phyloP scores from a whole-genome alignment of 2,888 invertebrate genomes.

The Drosophila multiciliata region DNA sequence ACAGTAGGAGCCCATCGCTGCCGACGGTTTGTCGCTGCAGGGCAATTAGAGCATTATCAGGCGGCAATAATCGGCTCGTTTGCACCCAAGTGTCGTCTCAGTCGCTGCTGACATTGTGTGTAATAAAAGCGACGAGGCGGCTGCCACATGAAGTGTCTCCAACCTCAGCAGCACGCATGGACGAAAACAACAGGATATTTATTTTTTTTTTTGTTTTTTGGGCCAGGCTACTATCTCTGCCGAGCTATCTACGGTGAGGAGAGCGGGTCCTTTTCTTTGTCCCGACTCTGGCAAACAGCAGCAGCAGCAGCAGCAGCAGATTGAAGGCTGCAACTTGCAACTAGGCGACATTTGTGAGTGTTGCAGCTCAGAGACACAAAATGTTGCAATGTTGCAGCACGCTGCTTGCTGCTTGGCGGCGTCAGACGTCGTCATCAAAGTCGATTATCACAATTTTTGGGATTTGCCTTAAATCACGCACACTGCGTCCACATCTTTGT shows the following conservation, averaged over 20 bases:
- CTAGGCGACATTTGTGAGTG: slow-evolving; percentile 42
- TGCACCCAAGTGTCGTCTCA: slow-evolving; percentile 75
- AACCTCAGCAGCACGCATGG: slow-evolving; percentile 8
- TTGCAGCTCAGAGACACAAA: slow-evolving; percentile 28
- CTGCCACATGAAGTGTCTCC: slow-evolving; percentile 47
- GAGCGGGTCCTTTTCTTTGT: slow-evolving; percentile 26
- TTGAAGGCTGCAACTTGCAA: slow-evolving; percentile 14
- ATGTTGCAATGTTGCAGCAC: slow-evolving; percentile 17
- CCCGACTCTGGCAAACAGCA: slow-evolving; percentile 11
- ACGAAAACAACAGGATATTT: slow-evolving; percentile 69
- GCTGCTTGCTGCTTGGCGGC: slow-evolving; percentile 27
- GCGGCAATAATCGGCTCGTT: slow-evolving; percentile 80
- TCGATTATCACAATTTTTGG: slow-evolving; percentile 75
- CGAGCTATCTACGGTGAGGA: slow-evolving; percentile 20
- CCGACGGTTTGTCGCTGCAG: slow-evolving; percentile 57
- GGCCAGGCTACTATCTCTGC: slow-evolving; percentile 31
- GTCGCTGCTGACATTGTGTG: slow-evolving; percentile 62
- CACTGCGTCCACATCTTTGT: slow-evolving; percentile 34
- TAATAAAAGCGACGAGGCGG: slow-evolving; percentile 58
- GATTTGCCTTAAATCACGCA: slow-evolving; percentile 80
- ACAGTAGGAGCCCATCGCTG: slow-evolving; percentile 73
- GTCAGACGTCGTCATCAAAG: slow-evolving; percentile 69
- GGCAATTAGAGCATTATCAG: slow-evolving; percentile 81
- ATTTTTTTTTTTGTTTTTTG: slow-evolving; percentile 15
- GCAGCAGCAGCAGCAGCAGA: slow-evolving; percentile 3